These are phyloP conservation scores for Teinopalpus imperialis DNA, from an alignment of 2,888 invertebrate species.

Conservation along the genomic window DNA sequence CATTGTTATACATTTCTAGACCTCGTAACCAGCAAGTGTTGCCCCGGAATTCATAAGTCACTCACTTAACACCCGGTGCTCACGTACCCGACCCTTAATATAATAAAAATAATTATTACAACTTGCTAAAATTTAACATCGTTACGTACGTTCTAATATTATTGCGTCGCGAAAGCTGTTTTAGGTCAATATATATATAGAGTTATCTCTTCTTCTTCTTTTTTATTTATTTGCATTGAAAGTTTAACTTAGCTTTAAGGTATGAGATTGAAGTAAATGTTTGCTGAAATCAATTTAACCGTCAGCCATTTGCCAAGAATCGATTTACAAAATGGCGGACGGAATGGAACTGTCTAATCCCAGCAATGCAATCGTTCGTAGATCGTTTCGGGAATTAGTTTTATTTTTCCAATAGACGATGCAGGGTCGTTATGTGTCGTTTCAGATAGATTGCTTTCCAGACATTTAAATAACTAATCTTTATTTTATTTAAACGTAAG, in stretches of 20 bases:
- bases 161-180: no score
- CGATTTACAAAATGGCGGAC: conserved; percentile 21
- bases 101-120: background rate
- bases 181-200: no score
- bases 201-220: no score
- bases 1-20: no score
- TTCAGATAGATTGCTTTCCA: conserved; percentile 5
- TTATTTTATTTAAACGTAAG: no score
- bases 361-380: conserved; percentile 14
- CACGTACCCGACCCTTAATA: no score
- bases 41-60: no score
- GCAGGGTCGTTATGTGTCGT: conserved; percentile 2
- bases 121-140: no score
- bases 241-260: background rate
- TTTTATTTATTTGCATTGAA: background rate
- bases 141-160: no score
- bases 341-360: conserved; percentile 17
- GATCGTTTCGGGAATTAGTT: conserved; percentile 16
- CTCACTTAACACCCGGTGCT: no score
- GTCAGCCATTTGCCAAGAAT: conserved; percentile 17
- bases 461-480: no score
- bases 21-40: no score
- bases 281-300: conserved; percentile 15
- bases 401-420: conserved; percentile 5
- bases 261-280: conserved; percentile 10